A percentile compares a stretch with the other conserved stretches of the same genome.
Conservation (phyloP, 2,888 invertebrate genomes). For the Cephus rjabovi region DNA sequence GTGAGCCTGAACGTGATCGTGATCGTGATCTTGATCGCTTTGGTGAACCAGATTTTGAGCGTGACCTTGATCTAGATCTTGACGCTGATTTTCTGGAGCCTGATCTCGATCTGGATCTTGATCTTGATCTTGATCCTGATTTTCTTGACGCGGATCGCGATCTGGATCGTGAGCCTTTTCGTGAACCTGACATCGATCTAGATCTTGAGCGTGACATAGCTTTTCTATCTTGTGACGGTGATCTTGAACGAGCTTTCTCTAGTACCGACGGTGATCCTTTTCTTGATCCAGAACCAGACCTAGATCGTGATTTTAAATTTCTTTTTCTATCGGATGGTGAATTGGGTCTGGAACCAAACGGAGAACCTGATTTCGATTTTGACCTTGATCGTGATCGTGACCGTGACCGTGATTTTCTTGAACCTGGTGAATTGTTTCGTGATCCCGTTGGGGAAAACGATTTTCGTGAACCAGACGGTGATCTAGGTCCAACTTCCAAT, state of each 20-base stretch:
- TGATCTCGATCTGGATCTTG: constrained; percentile 38
- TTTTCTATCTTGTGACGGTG: constrained; percentile 40
- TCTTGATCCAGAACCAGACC: constrained; percentile 47
- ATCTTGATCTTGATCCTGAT: constrained; percentile 34
- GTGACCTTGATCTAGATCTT: constrained; percentile 29
- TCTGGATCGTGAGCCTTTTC: constrained; percentile 35
- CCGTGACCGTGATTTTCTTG: constrained; percentile 34
- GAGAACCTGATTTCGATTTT: constrained; percentile 31
- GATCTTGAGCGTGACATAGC: constrained; percentile 51
- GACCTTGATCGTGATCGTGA: constrained; percentile 39
- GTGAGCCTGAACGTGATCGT: constrained; percentile 29
- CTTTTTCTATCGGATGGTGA: constrained; percentile 37
- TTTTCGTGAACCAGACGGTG: constrained; percentile 28
- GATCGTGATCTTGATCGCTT: constrained; percentile 40
- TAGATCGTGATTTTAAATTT: constrained; percentile 43
- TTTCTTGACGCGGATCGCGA: constrained; percentile 29
- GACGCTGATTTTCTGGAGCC: constrained; percentile 39
- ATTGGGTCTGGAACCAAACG: constrained; percentile 18
- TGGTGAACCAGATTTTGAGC: constrained; percentile 34
- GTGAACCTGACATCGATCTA: constrained; percentile 46
- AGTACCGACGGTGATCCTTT: constrained; percentile 46
- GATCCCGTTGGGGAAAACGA: constrained; percentile 45
- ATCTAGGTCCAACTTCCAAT: constrained; percentile 31
- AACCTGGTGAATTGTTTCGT: constrained; percentile 11
- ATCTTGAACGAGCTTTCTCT: constrained; percentile 36